A percentile compares a stretch with the other conserved stretches of the same genome.
Conservation (phyloP, 2,888 invertebrate species). For the Diarsia mendica region DNA sequence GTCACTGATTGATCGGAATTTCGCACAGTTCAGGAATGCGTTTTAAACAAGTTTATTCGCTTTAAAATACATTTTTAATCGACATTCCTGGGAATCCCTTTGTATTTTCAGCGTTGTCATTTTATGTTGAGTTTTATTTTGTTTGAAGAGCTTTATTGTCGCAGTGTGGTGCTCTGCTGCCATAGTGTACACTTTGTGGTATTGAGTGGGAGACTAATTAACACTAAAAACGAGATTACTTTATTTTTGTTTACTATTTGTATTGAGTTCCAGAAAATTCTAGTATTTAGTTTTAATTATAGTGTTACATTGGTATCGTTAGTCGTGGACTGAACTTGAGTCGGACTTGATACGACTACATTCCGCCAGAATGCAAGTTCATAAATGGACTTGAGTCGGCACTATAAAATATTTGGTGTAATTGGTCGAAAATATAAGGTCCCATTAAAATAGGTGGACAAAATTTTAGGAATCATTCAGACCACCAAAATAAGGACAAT, state of each 20-base stretch:
- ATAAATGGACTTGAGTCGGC: too few species aligned
- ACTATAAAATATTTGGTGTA: background rate
- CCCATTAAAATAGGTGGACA: too few species aligned
- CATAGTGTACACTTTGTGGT: conserved; percentile 5
- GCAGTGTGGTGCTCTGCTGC: background rate
- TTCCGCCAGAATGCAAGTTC: too few species aligned
- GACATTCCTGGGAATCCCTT: conserved; percentile 15
- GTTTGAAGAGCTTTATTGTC: conserved; percentile 16
- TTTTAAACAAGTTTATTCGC: conserved; percentile 30
- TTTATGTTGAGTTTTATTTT: conserved; percentile 28
- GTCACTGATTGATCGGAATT: conserved; percentile 63
- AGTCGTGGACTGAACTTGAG: too few species aligned
- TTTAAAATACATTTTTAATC: conserved; percentile 27
- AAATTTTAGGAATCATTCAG: too few species aligned
- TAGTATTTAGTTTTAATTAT: background rate
- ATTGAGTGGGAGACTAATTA: background rate
- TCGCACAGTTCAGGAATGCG: conserved; percentile 24
- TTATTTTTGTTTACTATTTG: background rate
- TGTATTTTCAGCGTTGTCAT: conserved; percentile 30
- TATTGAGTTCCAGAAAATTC: background rate
- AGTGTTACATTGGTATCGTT: background rate
- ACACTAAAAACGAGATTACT: background rate
- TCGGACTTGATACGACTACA: too few species aligned
- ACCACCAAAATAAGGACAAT: too few species aligned
- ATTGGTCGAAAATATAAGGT: background rate